phyloP scores from a whole-genome alignment of 1,140 invertebrate genomes.

The Leptonema lineaticorne region DNA sequence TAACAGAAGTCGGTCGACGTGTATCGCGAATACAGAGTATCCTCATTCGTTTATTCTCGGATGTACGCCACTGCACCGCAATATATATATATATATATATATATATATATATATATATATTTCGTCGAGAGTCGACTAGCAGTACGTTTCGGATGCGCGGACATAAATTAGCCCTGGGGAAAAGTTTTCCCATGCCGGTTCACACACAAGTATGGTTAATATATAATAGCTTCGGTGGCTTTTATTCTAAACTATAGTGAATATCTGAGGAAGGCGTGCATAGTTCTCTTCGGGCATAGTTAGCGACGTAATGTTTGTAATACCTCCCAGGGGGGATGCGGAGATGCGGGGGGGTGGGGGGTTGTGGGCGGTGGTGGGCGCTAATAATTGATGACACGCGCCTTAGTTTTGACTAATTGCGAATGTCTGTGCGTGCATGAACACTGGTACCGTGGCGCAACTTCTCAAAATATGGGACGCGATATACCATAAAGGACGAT shows the following conservation, averaged over 20 bases:
- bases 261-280: not conserved
- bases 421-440: not conserved
- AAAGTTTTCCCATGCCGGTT: not conserved
- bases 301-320: conserved; percentile 6
- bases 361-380: no score
- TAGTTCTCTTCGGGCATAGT: not conserved
- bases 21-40: no score
- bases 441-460: not conserved
- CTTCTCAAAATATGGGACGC: not conserved
- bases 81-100: no score
- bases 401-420: conserved; percentile 11
- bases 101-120: no score
- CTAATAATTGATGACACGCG: conserved; percentile 9
- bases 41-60: no score
- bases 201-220: not conserved
- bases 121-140: no score
- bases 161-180: not conserved
- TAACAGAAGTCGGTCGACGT: no score
- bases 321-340: not conserved
- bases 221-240: conserved; percentile 2
- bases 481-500: no score
- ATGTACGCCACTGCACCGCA: no score
- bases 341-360: no score
- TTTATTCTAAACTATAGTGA: conserved; percentile 6
- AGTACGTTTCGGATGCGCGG: no score